Conservation (phyloP, 2,113 vertebrate genomes). For the Tragulus kanchil region DNA sequence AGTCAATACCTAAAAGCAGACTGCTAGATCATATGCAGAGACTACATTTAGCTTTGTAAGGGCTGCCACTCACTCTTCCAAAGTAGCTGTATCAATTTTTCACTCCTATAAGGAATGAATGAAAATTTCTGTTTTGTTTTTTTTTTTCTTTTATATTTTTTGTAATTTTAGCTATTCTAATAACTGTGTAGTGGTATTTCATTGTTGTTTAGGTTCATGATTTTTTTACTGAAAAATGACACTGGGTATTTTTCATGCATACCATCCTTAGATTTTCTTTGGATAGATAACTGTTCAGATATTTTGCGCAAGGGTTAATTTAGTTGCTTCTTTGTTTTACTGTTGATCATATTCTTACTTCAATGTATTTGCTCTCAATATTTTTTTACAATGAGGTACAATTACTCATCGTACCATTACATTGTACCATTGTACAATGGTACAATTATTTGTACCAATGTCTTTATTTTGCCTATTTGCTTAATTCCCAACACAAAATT, state of each 20-base stretch:
- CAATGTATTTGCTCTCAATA: not conserved
- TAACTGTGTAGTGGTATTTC: not conserved
- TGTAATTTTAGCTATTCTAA: not conserved
- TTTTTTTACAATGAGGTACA: not conserved
- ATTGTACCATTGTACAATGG: too few species aligned
- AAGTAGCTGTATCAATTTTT: not conserved
- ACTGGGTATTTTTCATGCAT: not conserved
- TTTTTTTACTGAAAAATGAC: not conserved
- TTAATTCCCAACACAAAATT: not conserved
- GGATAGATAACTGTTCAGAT: not conserved
- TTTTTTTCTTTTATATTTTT: too few species aligned
- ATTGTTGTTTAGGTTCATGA: not conserved
- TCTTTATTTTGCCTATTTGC: not conserved
- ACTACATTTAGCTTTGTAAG: not conserved
- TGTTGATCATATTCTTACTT: not conserved
- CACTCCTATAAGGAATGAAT: not conserved
- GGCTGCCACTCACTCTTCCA: not conserved
- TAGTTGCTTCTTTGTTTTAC: not conserved
- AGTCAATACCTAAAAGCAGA: not conserved
- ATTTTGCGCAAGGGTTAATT: not conserved
- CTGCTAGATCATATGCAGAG: not conserved
- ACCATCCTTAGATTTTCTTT: not conserved
- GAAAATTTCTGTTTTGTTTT: not conserved
- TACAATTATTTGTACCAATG: not conserved
- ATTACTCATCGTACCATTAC: too few species aligned